Evolutionary conservation across 2,888 invertebrate genomes (phyloP), one percentile per base, ranked within the genome.

Genomic region (Dicranocentrus wangi): DNA sequence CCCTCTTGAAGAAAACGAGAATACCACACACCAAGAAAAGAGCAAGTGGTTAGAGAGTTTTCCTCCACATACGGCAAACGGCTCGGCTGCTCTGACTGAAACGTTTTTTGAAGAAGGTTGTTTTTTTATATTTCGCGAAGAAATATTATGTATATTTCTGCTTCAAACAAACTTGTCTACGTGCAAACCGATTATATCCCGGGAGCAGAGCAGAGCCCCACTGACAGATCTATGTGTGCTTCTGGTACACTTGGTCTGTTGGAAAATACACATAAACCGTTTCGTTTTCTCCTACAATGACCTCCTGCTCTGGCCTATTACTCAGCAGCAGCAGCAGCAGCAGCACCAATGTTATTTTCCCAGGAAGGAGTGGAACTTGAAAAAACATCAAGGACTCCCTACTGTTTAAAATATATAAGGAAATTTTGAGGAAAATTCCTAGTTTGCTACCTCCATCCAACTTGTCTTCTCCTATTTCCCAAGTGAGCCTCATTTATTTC

Each of bases 401-500:
- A 69, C 77, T 77, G 77, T 77, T 77, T 77, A 69, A 77, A 77
- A 77, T 77, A 77, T 77, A 71, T 65, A 73, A 25, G 73, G 23
- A 63, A 73, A 73, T 73, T 72, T 73, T 73, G 28, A n/a, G 55
- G 19, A 19, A 75, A 66, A 15, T 55, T 53, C 42, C 43, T 42
- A 19, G 28, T 65, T 47, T 55, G 7, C 25, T 1, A 55, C n/a
- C 55, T 55, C 25, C 17, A 25, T 55, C 25, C 60, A 21, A 13
- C 25, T 42, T 69, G 77, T 77, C 77, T 77, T 61, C 27, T 68
- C 7, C 69, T 68, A 77, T 77, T 77, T 77, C 77, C 77, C 77
- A 77, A 69, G 77, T 61, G 77, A 61, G 77, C 77, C 61, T 77
- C 77, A 77, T 77, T 77, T 77, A 77, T 77, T 77, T 77, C 61